Conservation (phyloP, 1,140 invertebrate species). For the Mycetomoellerius zeteki region DNA sequence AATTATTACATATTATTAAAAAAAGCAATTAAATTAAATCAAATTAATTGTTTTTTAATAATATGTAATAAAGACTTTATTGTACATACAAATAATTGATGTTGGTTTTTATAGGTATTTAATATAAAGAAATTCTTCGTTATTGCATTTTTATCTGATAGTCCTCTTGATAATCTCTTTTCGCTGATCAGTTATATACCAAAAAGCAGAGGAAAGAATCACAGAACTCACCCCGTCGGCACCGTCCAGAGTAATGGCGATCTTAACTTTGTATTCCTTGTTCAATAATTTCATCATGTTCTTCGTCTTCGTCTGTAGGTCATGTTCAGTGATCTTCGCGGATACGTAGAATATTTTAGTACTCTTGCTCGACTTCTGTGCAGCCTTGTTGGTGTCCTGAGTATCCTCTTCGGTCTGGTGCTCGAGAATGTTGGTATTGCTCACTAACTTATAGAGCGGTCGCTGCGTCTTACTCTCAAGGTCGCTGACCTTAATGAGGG, state of each 20-base stretch:
- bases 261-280: slow-evolving; percentile 89
- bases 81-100: no score
- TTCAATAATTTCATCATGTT: slow-evolving; percentile 89
- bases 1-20: no score
- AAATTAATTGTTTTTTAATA: no score
- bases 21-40: no score
- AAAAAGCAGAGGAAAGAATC: slow-evolving; percentile 8
- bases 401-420: not conserved
- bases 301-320: slow-evolving; percentile 85
- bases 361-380: not conserved
- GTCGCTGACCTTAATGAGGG: slow-evolving; percentile 13
- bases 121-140: not conserved
- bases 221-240: slow-evolving; percentile 81
- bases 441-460: slow-evolving; percentile 11
- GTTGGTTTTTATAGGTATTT: no score
- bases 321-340: slow-evolving; percentile 38
- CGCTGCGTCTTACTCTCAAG: not conserved
- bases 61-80: no score
- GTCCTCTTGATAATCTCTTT: not conserved
- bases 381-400: no score
- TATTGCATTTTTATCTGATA: not conserved
- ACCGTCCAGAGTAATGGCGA: slow-evolving; percentile 87
- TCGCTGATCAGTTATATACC: not conserved
- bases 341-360: slow-evolving; percentile 25
- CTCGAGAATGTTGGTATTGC: not conserved